Conservation (phyloP, 2,888 invertebrate genomes). For the Callinectes sapidus region DNA sequence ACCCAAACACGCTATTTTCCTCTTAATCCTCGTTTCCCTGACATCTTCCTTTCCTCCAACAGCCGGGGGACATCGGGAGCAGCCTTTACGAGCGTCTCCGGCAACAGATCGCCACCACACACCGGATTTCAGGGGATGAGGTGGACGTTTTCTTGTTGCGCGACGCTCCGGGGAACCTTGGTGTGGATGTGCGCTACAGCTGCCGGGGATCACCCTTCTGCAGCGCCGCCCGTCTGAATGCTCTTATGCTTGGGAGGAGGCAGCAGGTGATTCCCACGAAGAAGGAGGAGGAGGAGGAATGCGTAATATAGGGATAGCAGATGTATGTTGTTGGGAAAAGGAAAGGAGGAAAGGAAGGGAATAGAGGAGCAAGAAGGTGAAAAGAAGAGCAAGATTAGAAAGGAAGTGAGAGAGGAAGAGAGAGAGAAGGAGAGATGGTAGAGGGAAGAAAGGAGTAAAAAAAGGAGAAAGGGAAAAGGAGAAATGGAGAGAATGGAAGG, state of each 20-base stretch:
- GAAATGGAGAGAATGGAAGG: not conserved
- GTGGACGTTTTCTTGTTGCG: slow-evolving; percentile 67
- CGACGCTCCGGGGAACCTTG: slow-evolving; percentile 33
- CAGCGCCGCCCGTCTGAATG: slow-evolving; percentile 63
- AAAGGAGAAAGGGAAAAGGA: not conserved
- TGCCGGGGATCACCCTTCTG: slow-evolving; percentile 66
- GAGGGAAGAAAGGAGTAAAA: not conserved
- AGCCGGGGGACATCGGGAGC: slow-evolving; percentile 17
- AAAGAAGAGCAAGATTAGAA: not conserved
- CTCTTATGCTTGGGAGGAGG: slow-evolving; percentile 55
- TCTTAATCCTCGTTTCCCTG: no score
- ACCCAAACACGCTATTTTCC: not conserved
- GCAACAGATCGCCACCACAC: slow-evolving; percentile 56
- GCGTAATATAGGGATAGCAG: not conserved
- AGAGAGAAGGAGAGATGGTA: not conserved
- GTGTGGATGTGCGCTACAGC: slow-evolving; percentile 67
- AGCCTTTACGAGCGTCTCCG: slow-evolving; percentile 61
- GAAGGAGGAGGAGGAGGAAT: not conserved
- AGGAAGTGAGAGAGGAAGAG: not conserved
- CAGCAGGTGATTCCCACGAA: slow-evolving; percentile 43
- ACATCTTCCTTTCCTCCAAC: not conserved
- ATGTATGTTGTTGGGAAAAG: no score
- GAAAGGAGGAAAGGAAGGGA: not conserved
- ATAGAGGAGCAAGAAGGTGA: not conserved
- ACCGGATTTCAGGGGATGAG: slow-evolving; percentile 41